These are phyloP conservation scores for Hydrolagus colliei DNA, from an alignment of 2,797 vertebrate species.

Conservation along the genomic window DNA sequence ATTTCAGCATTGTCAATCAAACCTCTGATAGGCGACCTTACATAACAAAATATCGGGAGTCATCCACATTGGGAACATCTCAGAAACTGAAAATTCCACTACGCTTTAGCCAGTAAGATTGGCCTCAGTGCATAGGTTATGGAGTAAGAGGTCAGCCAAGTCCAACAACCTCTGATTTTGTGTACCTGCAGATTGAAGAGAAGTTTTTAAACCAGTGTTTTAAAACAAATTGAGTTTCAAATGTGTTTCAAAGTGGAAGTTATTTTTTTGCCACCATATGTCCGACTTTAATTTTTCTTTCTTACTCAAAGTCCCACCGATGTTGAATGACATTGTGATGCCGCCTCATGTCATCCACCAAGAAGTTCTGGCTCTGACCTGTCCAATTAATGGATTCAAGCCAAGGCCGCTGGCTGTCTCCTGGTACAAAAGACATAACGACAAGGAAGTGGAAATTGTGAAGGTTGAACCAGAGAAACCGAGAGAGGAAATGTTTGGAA, in stretches of 20 bases:
- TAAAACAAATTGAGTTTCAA: background rate
- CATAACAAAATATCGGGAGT: no score
- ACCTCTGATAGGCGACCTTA: background rate
- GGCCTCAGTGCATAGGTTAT: background rate
- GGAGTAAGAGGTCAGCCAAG: background rate
- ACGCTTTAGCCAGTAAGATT: background rate
- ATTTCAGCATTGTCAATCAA: background rate
- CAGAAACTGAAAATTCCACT: no score
- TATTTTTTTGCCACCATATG: background rate
- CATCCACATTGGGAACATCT: no score
- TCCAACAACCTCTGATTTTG: background rate
- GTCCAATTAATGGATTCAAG: slow-evolving; percentile 35
- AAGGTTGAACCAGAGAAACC: background rate
- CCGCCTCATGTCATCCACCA: slow-evolving; percentile 28
- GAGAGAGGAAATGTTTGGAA: background rate
- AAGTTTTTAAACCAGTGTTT: no score
- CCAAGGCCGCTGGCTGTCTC: slow-evolving; percentile 31
- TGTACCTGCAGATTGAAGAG: no score
- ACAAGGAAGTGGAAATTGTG: background rate
- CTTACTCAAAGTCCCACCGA: slow-evolving; percentile 33
- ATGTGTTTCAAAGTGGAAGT: background rate
- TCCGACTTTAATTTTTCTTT: background rate
- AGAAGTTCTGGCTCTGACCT: slow-evolving; percentile 33
- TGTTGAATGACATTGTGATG: slow-evolving; percentile 26
- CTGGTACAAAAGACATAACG: slow-evolving; percentile 29